Evolutionary conservation across 2,888 invertebrate species (phyloP), one percentile per base, ranked within the genome.

Genomic region (Pandemis heparana): DNA sequence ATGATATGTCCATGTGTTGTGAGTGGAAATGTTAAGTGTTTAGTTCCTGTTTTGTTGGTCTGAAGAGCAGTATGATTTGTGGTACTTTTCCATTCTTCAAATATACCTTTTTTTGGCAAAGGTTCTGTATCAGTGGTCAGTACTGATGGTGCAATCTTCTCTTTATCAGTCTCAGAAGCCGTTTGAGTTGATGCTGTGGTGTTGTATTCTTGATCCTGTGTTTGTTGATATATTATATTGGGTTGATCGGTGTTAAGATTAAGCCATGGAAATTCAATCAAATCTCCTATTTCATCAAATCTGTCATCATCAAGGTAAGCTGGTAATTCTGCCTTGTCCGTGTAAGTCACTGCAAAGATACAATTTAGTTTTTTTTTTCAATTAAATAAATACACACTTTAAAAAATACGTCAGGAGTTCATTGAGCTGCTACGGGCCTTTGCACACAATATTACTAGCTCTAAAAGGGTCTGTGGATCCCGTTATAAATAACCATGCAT

Each of bases 261-360:
- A 8, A 73, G 62, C 72, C 72, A 73, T n/a, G 38, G 56, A 59
- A 73, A 73, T n/a, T 63, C 14, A 39, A 75, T 72, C 18, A 62
- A 16, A 18, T 75, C 71, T 38, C 43, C n/a, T 32, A 75, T 68
- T 43, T 62, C 18, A 18, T 75, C 68, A 65, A 75, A 75, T 61
- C 75, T 63, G n/a, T 16, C 6, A 16, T 75, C 71, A 53, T 75
- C 64, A 46, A 69, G 46, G 43, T 75, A 73, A 5, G 60, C 75
- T 7, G 75, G 75, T 46, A 61, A n/a, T 18, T 69, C 60, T 14
- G 68, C 60, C 9, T 63, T 51, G 7, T 74, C 73, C 3, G 60
- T 65, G 48, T 74, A 74, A 12, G 39, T 38, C 0, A 9, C 73
- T 74, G 43, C 32, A 73, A 72, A 60, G 41, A 46, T 46, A 64